Evolutionary conservation across 2,797 vertebrate genomes (phyloP), one percentile per base, ranked within the genome.

Genomic region (Falco peregrinus): DNA sequence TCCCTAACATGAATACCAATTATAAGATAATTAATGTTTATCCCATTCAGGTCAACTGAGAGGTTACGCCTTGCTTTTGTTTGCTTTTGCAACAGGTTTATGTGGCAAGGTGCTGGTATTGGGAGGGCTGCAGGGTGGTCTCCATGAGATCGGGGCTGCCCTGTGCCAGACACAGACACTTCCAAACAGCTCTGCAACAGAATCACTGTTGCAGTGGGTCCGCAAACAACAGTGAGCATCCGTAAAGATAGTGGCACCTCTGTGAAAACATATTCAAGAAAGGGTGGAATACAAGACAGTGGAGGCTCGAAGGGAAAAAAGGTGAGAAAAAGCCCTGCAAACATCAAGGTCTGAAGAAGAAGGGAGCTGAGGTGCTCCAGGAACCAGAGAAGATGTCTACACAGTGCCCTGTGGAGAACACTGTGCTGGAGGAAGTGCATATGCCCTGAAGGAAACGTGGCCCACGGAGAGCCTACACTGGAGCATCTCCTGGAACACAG

Each of bases 91-190:
- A 45, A 18, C 1, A 5, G 28, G 16, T 48, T 91, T 54, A 53
- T 4, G 18, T 9, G 28, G 13, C 31, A 37, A 51, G 8, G 24
- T 33, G 12, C 2, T 63, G 54, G 63, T 48, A 93, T 35, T 0
- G 0, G 21, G 16, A 86, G 12, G 24, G 43, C 33, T 75, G 71
- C 57, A 83, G 51, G 13, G 48, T 28, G 20, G 47, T 24, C 25
- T 61, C 53, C 57, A 7, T 33, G n/a, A 26, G 24, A 67, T 28
- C 31, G 22, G 6, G 48, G 37, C 65, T 77, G 65, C 11, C 60
- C 25, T 0, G 0, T 51, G 18, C 11, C 2, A 3, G 33, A 60
- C 24, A 68, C 16, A 68, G 74, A 57, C 4, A 2, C 28, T 67
- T 41, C n/a, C 33, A 61, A 13, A 18, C 28, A 89, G 43, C 11